Percentiles rank a stretch among this genome's conserved stretches.
Conservation (phyloP, 1,140 invertebrate genomes). For the Diprion similis region DNA sequence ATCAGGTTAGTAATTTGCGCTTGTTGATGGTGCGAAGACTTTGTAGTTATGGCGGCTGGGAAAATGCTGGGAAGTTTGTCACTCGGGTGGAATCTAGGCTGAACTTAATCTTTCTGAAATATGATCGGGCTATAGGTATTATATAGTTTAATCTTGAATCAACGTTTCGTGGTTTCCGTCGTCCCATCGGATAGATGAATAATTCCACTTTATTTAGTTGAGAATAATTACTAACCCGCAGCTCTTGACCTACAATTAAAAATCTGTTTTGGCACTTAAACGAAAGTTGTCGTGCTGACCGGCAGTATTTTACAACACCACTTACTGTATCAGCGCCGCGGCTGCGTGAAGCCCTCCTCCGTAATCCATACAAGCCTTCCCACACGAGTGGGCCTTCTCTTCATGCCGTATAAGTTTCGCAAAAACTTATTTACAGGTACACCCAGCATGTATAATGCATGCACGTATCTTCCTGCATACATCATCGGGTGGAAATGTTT, state of each 20-base stretch:
- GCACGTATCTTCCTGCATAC: not conserved
- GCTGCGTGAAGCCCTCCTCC: not conserved
- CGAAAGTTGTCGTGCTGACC: constrained; percentile 1
- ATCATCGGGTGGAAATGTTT: not conserved
- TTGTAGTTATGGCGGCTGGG: not conserved
- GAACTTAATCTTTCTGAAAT: not conserved
- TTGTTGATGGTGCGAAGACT: no score
- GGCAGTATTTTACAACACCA: constrained; percentile 7
- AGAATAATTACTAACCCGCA: not conserved
- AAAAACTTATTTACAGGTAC: no score
- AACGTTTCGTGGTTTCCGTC: constrained; percentile 5
- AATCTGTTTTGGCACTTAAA: constrained; percentile 7
- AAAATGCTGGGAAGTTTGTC: not conserved
- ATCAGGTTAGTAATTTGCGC: no score
- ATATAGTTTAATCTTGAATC: not conserved
- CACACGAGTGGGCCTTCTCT: not conserved
- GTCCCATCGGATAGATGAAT: not conserved
- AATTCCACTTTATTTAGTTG: not conserved
- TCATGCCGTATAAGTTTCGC: no score
- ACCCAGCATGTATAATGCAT: not conserved
- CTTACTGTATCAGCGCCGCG: constrained; percentile 4
- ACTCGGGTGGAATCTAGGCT: not conserved
- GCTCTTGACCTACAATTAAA: not conserved
- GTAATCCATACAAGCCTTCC: not conserved
- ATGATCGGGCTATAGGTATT: no score